Percentiles rank a stretch among this genome's conserved stretches.
phyloP scores from a whole-genome alignment of 1,140 invertebrate species.

The Callitettix versicolor region DNA sequence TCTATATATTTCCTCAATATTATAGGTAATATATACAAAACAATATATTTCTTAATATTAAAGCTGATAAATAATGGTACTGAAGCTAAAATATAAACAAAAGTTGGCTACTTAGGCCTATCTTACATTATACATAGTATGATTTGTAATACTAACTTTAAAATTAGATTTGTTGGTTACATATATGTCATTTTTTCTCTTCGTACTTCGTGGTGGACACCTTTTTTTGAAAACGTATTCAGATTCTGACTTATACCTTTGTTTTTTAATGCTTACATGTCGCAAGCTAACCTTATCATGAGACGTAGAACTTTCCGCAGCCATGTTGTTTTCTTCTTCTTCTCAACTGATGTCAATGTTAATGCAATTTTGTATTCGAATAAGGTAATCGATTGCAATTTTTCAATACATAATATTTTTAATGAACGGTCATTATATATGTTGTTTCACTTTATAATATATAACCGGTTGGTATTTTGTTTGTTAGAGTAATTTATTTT shows the following conservation, averaged over 20 bases:
- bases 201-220: constrained; percentile 1
- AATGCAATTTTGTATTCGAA: background rate
- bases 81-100: too few species aligned
- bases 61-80: too few species aligned
- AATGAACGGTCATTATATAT: too few species aligned
- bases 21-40: too few species aligned
- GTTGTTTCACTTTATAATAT: too few species aligned
- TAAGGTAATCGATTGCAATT: too few species aligned
- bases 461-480: too few species aligned
- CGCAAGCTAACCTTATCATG: background rate
- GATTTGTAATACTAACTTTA: constrained; percentile 6
- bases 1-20: too few species aligned
- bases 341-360: background rate
- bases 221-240: constrained; percentile 11
- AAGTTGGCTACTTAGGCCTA: too few species aligned
- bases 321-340: background rate
- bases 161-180: constrained; percentile 15
- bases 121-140: background rate
- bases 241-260: constrained; percentile 11
- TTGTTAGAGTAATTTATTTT: too few species aligned
- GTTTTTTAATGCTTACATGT: background rate
- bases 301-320: background rate
- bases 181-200: constrained; percentile 8
- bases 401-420: too few species aligned
- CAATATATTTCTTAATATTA: too few species aligned